phyloP scores from a whole-genome alignment of 2,797 vertebrate species.

The Eptatretus atami region DNA sequence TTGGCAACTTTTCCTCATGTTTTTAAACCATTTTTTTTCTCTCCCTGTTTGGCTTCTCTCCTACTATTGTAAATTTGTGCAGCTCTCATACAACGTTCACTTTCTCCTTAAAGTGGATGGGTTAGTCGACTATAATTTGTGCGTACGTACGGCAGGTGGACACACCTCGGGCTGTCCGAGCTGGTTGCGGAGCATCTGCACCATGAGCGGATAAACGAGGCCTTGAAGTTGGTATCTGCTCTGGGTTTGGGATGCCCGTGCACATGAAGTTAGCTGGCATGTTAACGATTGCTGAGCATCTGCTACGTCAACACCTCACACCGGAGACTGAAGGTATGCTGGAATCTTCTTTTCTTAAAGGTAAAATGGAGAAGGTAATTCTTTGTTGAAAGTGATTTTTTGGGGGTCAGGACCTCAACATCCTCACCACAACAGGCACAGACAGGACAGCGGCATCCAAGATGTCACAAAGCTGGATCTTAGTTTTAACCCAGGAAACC shows the following conservation, averaged over 20 bases:
- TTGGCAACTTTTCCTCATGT: too few relatives aligned
- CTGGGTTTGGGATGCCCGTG: constrained; percentile 59
- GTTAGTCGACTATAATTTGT: neutral
- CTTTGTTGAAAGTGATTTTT: neutral
- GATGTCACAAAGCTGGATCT: too few relatives aligned
- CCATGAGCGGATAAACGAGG: constrained; percentile 28
- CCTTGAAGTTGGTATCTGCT: constrained; percentile 36
- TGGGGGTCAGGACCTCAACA: too few relatives aligned
- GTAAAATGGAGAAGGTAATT: neutral
- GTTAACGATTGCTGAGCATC: constrained; percentile 38
- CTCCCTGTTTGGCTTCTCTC: too few relatives aligned
- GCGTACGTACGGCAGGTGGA: constrained; percentile 22
- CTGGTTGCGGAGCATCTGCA: constrained; percentile 41
- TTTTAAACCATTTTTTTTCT: too few relatives aligned
- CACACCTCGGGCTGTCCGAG: constrained; percentile 23
- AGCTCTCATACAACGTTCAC: too few relatives aligned
- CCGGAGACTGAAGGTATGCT: constrained; percentile 34
- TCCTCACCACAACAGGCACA: too few relatives aligned
- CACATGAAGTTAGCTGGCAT: constrained; percentile 32
- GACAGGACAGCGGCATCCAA: too few relatives aligned
- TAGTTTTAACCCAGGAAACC: too few relatives aligned
- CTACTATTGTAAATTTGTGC: too few relatives aligned
- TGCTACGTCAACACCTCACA: constrained; percentile 47
- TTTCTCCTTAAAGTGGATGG: too few relatives aligned
- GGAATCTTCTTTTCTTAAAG: constrained; percentile 7